Base-by-base conservation (phyloP, 2,113 vertebrate genomes). In the Carollia perspicillata region DNA sequence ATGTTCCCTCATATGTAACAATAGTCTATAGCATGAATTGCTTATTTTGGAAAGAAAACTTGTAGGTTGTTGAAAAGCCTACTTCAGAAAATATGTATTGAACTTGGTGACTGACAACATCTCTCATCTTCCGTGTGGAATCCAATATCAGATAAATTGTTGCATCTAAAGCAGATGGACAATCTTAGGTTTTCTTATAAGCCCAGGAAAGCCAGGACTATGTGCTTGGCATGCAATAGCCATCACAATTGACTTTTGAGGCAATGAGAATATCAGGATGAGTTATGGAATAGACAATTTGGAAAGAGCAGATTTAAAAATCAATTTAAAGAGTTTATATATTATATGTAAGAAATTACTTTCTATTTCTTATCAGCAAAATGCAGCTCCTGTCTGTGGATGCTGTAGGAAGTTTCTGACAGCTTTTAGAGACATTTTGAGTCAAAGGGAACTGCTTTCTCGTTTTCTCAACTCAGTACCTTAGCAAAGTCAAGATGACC, bases 321-420 rank as follows among this genome's bases (percentile, higher is more conserved):
- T 98, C 96, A 95, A 95, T 97, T 98, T 96, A 97, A 98, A 98
- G 97, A 97, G 97, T 98, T 98, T 97, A 97, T 97, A 92, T 97
- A 95, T 96, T 98, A 90, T 93, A 89, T 66, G 58, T 97, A 95
- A 97, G 93, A 97, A 98, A 90, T 96, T 91, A 93, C 93, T 98
- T 98, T 98, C 94, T 97, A 71, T 96, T 94, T 95, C 97, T 98
- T 98, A 98, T 98, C 98, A 98, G 97, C 97, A 98, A 97, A 87
- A 87, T 97, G 97, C 98, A 98, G 98, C 97, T 97, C 92, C 92
- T 49, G 72, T 90, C 97, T 95, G 92, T 97, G 96, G 95, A 95
- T 95, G 97, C 94, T 89, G 96, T 86, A 77, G 97, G 94, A 96
- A 97, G 94, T 96, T 98, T 98, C 95, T 98, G 98, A 97, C 93